Base-by-base conservation (phyloP, 2,888 invertebrate genomes). In the Spisula solida region DNA sequence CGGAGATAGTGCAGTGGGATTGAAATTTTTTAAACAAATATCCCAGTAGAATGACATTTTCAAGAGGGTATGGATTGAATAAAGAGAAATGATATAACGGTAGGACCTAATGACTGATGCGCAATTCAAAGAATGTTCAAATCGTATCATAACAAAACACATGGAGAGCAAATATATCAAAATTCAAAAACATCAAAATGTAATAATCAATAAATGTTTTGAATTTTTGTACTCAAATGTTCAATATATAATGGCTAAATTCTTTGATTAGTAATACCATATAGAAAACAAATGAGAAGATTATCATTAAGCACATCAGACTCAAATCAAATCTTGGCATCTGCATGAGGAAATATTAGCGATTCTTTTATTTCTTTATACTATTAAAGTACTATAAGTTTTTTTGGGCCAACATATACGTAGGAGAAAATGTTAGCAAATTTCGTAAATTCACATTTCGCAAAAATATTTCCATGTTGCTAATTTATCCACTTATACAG, bases 1-100 rank as follows among this genome's bases (percentile, higher is more conserved):
- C 60, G 25, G n/a, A 60, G 56, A 75, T 75, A 75, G 29, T 75
- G 75, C 75, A 75, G 25, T 60, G 34, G 70, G 41, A 82, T n/a
- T 60, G 48, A 47, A 10, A 25, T 31, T 41, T 82, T 56, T 82
- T 56, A 82, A 82, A 82, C 60, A 82, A 75, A 75, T 31, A 31
- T 29, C 34, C 31, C 75, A 31, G 31, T 18, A 12, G 34, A 29
- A 75, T 75, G 75, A 75, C 75, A 75, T 10, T 12, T 75, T 75
- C 31, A 75, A 75, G 75, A 18, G 18, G 31, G n/a, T 75, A 25
- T 31, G 1, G 75, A 25, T 34, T 34, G 34, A 18, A 75, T 34
- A 18, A 25, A 75, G 75, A 75, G 16, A 75, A 75, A 34, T 31
- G 75, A 75, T 75, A 75, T 75, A 34, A 75, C 75, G 18, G 16